Evolutionary conservation across 2,797 vertebrate species (phyloP), one percentile per base, ranked within the genome.

Genomic region (Catostomus latipinnis): DNA sequence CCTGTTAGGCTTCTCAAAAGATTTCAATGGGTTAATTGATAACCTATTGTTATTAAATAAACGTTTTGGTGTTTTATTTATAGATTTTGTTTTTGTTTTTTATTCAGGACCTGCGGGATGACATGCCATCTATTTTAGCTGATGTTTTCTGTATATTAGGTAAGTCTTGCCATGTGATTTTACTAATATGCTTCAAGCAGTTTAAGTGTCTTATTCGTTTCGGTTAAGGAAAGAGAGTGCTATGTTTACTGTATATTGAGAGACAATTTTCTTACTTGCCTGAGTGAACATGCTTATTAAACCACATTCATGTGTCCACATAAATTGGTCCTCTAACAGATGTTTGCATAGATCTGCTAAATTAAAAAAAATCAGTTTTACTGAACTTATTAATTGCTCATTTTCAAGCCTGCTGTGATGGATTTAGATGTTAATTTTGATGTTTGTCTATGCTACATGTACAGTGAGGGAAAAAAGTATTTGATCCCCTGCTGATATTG

Each of bases 111-210:
- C 93, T 98, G 80, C 91, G 95, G 82, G 97, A 98, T 72, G 97
- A 99, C 86, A 96, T 99, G 96, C 92, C 97, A 84, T 99, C 98
- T 67, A 94, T 99, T 91, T 95, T 99, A 93, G 97, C 97, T 86
- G 98, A 99, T 87, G 97, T 98, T 18, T 99, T 99, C 91, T 96
- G 96, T 92, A 94, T 98, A 90, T 94, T 99, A 89, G 98, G 98
- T 98, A 91, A 77, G 90, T 81, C 75, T 69, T 54, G 12, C 7
- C 8, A 13, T 78, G 13, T n/a, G 57, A 52, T 45, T 18, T 34
- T 0, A 9, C 6, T 16, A 16, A 1, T 48, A 43, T 18, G 22
- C 22, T 63, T 6, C 3, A 52, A 9, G 7, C 49, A 11, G 43
- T 72, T 74, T 1, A 6, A 34, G 11, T 43, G 2, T 61, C 56